Base-by-base conservation (phyloP, 37 sponge, comb jelly and placozoan genomes). In the Ephydatia muelleri region DNA sequence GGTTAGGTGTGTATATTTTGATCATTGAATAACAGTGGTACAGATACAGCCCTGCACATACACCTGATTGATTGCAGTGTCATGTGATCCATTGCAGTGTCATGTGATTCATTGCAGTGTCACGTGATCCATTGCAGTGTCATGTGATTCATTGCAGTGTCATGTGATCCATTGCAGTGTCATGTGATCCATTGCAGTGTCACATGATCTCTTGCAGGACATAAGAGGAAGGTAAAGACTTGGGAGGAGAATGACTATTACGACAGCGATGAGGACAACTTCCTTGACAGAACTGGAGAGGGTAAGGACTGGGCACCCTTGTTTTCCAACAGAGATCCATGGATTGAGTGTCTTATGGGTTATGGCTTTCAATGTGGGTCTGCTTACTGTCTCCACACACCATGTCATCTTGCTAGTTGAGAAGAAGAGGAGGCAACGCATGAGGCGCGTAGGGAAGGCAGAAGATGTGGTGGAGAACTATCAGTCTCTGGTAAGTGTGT, bases 191-290 rank as follows among this genome's bases (percentile, higher is more conserved):
- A n/a, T n/a, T n/a, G n/a, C n/a, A n/a, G n/a, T n/a, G n/a, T n/a
- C n/a, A n/a, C n/a, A n/a, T n/a, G n/a, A n/a, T n/a, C n/a, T n/a
- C n/a, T n/a, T n/a, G 11, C 84, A 91, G 92, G 77, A 31, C 84
- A 64, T 14, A 91, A 91, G 47, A 74, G 83, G 38, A 80, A 84
- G 77, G 32, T 30, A 4, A 84, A 66, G 47, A 88, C 89, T 37
- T 92, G 94, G 96, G 97, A 87, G 70, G 93, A 97, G 68, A 87
- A 95, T 66, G 97, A 95, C 65, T 97, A 86, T 78, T 97, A 97
- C 65, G 92, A 93, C 90, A 96, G 97, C 74, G 99, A 98, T 85
- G 99, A 98, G 39, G 99, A 98, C 74, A 87, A 87, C 69, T 98
- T 98, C 79, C 89, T 96, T 21, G 99, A 98, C 71, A 76, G 99